Evolutionary conservation across 2,888 invertebrate species (phyloP), one percentile per base, ranked within the genome.

Genomic region (Hydrotaea cyrtoneurina): DNA sequence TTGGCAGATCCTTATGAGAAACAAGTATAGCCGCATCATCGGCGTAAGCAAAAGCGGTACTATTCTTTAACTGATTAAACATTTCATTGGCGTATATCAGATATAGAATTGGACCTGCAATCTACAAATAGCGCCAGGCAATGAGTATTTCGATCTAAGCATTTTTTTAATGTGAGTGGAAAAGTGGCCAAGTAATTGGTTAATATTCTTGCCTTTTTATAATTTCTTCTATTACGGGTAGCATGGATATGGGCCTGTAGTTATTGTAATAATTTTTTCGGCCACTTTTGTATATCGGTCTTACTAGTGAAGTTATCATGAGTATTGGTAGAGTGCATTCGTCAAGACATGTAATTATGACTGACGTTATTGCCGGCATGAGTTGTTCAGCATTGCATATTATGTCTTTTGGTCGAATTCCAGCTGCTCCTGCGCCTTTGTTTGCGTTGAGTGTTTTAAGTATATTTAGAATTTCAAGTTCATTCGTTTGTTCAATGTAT

Each of bases 161-260:
- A n/a, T 26, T 82, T 13, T 2, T 59, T 78, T 1, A n/a, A 80
- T 57, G 23, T 21, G 17, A 21, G 46, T 74, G 4, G 76, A 8
- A 76, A 76, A 76, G 21, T 59, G 36, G 0, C 75, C 71, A 2
- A 76, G 19, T 19, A 78, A 23, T 10, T 72, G 13, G 39, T 80
- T 80, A 10, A 76, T 75, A 59, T 43, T 80, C 71, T 59, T 76
- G 0, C 71, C 80, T 50, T 72, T 73, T 31, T 77, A 55, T 15
- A 77, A 69, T 10, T 11, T 46, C 10, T 21, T 43, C 46, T 2
- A 46, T 46, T 4, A 46, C 66, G 1, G 66, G 23, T 17, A 69
- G 13, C 17, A 69, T 69, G 0, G 66, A 17, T 2, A 69, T 69
- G 11, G 46, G 66, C 7, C 66, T 46, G 5, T 69, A 69, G 15